These are phyloP conservation scores for Corapipo altera DNA, from an alignment of 2,113 vertebrate species.

Conservation along the genomic window DNA sequence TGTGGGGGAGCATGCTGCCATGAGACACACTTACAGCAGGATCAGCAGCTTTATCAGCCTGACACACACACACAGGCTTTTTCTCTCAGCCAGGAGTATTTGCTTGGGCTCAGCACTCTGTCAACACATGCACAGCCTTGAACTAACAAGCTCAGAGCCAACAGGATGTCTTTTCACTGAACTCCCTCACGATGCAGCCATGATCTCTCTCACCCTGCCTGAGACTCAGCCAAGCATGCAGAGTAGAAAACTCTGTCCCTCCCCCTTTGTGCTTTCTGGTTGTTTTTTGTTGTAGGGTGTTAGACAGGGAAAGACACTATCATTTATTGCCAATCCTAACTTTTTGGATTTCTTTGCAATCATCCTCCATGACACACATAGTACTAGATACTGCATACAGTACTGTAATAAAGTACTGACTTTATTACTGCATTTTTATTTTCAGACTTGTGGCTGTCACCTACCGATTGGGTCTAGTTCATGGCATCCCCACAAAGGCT, in stretches of 20 bases:
- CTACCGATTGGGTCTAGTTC: neutral
- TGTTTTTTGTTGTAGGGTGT: neutral
- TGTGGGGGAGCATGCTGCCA: neutral
- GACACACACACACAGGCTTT: neutral
- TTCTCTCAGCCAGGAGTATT: neutral
- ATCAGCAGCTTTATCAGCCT: constrained; percentile 50
- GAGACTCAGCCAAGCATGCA: constrained; percentile 23
- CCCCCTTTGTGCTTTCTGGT: neutral
- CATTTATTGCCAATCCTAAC: neutral
- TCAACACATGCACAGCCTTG: neutral
- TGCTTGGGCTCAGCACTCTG: neutral
- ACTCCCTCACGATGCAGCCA: neutral
- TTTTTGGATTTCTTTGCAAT: neutral
- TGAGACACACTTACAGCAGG: neutral
- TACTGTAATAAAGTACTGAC: neutral
- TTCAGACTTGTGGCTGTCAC: neutral
- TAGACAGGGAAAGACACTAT: neutral
- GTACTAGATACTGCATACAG: neutral
- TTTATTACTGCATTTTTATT: neutral
- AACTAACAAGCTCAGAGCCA: constrained; percentile 22
- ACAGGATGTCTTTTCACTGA: neutral
- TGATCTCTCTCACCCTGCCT: constrained; percentile 1
- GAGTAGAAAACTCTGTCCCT: neutral
- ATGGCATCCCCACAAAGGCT: neutral
- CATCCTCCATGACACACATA: neutral